phyloP scores from a whole-genome alignment of 2,888 invertebrate genomes.

The Spialia ferax region DNA sequence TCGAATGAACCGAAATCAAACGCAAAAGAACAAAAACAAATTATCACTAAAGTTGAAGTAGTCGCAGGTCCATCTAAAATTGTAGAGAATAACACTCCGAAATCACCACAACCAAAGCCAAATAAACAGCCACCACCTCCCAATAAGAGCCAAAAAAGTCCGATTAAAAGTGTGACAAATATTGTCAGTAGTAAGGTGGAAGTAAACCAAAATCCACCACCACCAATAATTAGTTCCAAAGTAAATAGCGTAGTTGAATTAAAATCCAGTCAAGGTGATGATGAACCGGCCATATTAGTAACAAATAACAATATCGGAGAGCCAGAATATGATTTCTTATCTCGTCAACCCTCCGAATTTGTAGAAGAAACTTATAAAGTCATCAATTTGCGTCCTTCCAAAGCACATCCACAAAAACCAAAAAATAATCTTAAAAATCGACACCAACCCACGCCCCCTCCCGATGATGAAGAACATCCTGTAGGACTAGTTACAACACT shows the following conservation, averaged over 20 bases:
- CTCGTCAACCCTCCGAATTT: slow-evolving; percentile 94
- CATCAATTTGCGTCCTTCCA: slow-evolving; percentile 92
- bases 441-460: slow-evolving; percentile 74
- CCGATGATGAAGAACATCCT: slow-evolving; percentile 89
- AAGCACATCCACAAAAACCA: slow-evolving; percentile 78
- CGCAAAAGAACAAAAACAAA: slow-evolving; percentile 76
- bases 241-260: slow-evolving; percentile 87
- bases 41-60: slow-evolving; percentile 85
- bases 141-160: slow-evolving; percentile 68
- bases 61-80: slow-evolving; percentile 83
- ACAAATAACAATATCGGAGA: slow-evolving; percentile 92
- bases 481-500: slow-evolving; percentile 94
- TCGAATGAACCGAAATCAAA: slow-evolving; percentile 77
- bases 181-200: slow-evolving; percentile 80
- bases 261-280: slow-evolving; percentile 72
- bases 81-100: slow-evolving; percentile 67
- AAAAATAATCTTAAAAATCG: slow-evolving; percentile 77
- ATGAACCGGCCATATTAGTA: slow-evolving; percentile 87
- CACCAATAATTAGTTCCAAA: slow-evolving; percentile 68
- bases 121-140: slow-evolving; percentile 62
- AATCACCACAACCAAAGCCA: slow-evolving; percentile 61
- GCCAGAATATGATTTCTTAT: slow-evolving; percentile 94
- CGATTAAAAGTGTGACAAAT: slow-evolving; percentile 70
- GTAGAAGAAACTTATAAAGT: slow-evolving; percentile 95
- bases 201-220: slow-evolving; percentile 75